Percentiles rank a stretch among this genome's conserved stretches.
Conservation (phyloP, 2,888 invertebrate genomes). For the Cephus spinipes region DNA sequence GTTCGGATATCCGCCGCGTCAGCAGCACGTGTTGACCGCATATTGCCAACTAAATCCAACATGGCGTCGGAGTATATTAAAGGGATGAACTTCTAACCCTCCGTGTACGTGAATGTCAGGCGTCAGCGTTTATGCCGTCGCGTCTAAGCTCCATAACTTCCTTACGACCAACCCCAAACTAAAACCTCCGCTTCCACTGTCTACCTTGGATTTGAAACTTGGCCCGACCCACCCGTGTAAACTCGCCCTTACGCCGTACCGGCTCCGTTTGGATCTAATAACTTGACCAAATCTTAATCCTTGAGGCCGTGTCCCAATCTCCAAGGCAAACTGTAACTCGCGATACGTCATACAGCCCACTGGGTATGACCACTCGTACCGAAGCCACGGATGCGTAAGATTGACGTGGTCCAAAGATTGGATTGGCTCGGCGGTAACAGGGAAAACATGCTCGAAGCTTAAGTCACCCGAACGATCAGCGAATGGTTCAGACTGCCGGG, state of each 20-base stretch:
- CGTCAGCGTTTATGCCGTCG: slow-evolving; percentile 26
- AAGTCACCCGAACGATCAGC: neutral
- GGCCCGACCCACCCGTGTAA: neutral
- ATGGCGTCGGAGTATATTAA: slow-evolving; percentile 10
- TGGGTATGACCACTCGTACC: neutral
- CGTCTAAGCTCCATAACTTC: slow-evolving; percentile 29
- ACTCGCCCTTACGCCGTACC: neutral
- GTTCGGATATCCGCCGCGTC: neutral
- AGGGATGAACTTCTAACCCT: slow-evolving; percentile 10
- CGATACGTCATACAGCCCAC: neutral
- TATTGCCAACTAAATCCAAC: slow-evolving; percentile 1
- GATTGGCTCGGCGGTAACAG: no score
- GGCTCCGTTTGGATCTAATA: neutral
- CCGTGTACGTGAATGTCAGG: slow-evolving; percentile 18
- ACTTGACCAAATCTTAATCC: neutral
- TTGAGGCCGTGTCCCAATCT: no score
- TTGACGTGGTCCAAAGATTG: neutral
- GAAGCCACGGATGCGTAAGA: neutral
- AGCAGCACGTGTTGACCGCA: neutral
- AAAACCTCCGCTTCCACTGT: neutral
- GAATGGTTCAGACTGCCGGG: neutral
- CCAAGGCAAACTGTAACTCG: neutral
- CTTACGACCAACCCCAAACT: slow-evolving; percentile 18
- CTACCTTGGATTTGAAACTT: neutral
- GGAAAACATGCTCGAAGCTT: neutral